A percentile compares a stretch with the other conserved stretches of the same genome.
These are phyloP conservation scores for Mustela erminea DNA, from an alignment of 2,797 vertebrate species.

Conservation along the genomic window DNA sequence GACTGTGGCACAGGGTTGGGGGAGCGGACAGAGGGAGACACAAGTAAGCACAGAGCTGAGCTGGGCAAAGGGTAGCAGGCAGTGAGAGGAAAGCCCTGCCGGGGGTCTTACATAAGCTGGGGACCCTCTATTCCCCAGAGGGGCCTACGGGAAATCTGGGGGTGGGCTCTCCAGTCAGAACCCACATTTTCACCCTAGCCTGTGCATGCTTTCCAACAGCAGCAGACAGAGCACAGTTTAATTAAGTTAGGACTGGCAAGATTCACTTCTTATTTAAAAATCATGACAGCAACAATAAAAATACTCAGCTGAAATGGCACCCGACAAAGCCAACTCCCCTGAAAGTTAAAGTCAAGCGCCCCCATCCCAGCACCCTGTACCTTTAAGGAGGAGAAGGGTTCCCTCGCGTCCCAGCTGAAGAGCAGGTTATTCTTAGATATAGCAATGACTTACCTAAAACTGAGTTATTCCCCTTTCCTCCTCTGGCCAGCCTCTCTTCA, in stretches of 20 bases:
- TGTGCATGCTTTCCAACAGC: slow-evolving; percentile 56
- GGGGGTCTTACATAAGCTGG: neutral
- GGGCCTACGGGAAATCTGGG: neutral
- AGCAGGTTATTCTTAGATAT: slow-evolving; percentile 90
- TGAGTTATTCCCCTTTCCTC: slow-evolving; percentile 92
- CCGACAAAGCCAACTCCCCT: slow-evolving; percentile 63
- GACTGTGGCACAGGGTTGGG: fast-evolving
- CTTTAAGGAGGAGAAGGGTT: slow-evolving; percentile 90
- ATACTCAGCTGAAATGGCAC: slow-evolving; percentile 48
- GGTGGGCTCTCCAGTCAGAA: neutral
- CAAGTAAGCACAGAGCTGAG: neutral
- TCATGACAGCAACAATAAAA: slow-evolving; percentile 65
- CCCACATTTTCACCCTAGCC: slow-evolving; percentile 52
- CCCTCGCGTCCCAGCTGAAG: slow-evolving; percentile 85
- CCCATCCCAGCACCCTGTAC: slow-evolving; percentile 89
- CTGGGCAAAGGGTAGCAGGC: neutral
- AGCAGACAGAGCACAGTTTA: neutral
- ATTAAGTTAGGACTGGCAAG: slow-evolving; percentile 36
- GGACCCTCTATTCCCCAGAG: neutral
- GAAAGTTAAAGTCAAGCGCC: slow-evolving; percentile 61
- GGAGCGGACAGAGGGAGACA: neutral
- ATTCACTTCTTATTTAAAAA: slow-evolving; percentile 74
- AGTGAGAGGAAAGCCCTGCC: neutral
- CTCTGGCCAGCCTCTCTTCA: slow-evolving; percentile 95
- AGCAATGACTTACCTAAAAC: slow-evolving; percentile 92